Evolutionary conservation across 2,888 invertebrate species (phyloP), one percentile per base, ranked within the genome.

Genomic region (Bombylius discolor): DNA sequence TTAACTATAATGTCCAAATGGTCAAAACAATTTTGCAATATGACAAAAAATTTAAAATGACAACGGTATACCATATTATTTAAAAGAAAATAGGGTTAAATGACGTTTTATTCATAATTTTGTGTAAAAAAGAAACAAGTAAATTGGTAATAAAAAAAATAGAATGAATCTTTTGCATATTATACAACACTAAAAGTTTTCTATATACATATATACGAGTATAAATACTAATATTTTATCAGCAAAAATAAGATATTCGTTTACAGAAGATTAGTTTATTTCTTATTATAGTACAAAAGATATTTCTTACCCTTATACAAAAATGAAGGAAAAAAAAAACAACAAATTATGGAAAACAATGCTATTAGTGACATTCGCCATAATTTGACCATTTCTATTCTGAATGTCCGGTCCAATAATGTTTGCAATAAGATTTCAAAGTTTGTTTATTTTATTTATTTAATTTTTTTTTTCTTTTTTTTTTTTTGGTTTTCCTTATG

Each of bases 321-420:
- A 54, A 49, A 54, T 50, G 46, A 46, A 54, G 46, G 4, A 8
- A 7, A 36, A 42, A 42, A 11, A 42, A 11, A n/a, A n/a, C n/a
- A n/a, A 42, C 8, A 42, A 42, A 42, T 11, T 42, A 42, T 42
- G 39, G 7, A 42, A 42, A 42, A 42, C 39, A 51, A 51, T 50
- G 54, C 54, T 55, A 55, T 55, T 55, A 55, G 54, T 60, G 62
- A 60, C 60, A 59, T 60, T 60, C 61, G 62, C 62, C 62, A 65
- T 65, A 65, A 65, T 65, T 64, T 60, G 64, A 64, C 62, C 65
- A 65, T 65, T 65, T 64, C 64, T 64, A 65, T 65, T 65, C 64
- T 62, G 60, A 64, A 60, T 63, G 64, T 64, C 63, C 62, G 58
- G 62, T 64, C 64, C 64, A 64, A 64, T 64, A 64, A 64, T 62